A percentile compares a stretch with the other conserved stretches of the same genome.
These are phyloP conservation scores for Morus bassanus DNA, from an alignment of 2,797 vertebrate species.

Conservation along the genomic window DNA sequence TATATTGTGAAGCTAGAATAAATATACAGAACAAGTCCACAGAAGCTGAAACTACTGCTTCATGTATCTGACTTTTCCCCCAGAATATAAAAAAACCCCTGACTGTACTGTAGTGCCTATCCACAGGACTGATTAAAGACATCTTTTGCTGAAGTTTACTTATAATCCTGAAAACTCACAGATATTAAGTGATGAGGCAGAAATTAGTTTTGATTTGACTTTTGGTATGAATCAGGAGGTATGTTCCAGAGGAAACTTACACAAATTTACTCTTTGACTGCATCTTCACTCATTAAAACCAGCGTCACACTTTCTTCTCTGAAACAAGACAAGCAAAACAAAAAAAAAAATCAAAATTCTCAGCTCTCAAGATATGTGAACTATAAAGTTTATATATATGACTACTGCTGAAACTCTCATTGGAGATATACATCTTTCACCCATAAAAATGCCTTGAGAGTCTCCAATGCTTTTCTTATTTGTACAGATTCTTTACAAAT, in stretches of 20 bases:
- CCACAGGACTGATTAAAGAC: not conserved
- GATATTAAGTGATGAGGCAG: not conserved
- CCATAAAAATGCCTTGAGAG: not conserved
- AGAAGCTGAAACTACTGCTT: not conserved
- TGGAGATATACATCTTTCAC: not conserved
- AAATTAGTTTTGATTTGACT: not conserved
- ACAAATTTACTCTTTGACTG: not conserved
- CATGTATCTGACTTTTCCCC: fast-evolving
- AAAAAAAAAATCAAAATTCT: not conserved
- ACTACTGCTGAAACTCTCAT: not conserved
- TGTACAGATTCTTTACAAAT: not conserved
- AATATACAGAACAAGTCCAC: not conserved
- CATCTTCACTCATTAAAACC: not conserved
- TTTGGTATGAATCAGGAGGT: not conserved
- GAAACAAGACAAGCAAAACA: not conserved
- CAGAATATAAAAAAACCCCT: not conserved
- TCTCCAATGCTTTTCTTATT: not conserved
- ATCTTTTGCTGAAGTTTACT: not conserved
- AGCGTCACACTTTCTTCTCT: not conserved
- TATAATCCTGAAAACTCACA: not conserved
- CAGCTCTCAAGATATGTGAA: not conserved
- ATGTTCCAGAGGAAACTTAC: not conserved
- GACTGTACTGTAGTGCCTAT: not conserved
- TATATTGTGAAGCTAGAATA: not conserved
- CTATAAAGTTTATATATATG: not conserved